Evolutionary conservation across 2,797 vertebrate species (phyloP).

Genomic region (Epinephelus malabaricus): DNA sequence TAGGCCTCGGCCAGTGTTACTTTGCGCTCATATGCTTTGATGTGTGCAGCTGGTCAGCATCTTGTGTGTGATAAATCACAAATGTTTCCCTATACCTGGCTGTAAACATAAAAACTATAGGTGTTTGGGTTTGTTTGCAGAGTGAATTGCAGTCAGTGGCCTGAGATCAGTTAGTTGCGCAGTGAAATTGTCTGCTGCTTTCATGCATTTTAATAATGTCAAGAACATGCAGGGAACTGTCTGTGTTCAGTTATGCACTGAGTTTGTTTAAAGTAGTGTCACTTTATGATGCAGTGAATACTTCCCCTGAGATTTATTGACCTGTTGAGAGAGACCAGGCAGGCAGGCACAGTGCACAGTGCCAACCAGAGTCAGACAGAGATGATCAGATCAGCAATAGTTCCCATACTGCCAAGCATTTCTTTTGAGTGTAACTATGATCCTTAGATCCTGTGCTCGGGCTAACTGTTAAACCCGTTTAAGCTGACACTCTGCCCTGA

Average conservation of each 20-base stretch:
- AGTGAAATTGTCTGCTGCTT: not conserved
- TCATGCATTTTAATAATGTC: slow-evolving; percentile 4
- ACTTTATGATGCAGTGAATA: slow-evolving; percentile 53
- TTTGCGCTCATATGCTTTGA: slow-evolving; percentile 73
- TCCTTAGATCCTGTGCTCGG: slow-evolving; percentile 60
- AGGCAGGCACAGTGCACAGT: slow-evolving; percentile 33
- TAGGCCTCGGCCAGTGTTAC: slow-evolving; percentile 71
- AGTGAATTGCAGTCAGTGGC: not conserved
- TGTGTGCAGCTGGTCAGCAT: slow-evolving; percentile 68
- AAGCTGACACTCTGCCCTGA: slow-evolving; percentile 77
- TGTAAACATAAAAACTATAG: slow-evolving; percentile 28
- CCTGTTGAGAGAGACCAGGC: slow-evolving; percentile 54
- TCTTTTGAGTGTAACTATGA: slow-evolving; percentile 63
- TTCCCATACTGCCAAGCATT: slow-evolving; percentile 51
- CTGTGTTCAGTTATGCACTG: slow-evolving; percentile 17
- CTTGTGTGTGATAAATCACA: slow-evolving; percentile 46
- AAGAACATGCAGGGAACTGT: slow-evolving; percentile 9
- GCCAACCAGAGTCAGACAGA: slow-evolving; percentile 56
- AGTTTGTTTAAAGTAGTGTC: slow-evolving; percentile 50
- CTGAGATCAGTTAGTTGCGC: not conserved
- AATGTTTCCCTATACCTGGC: slow-evolving; percentile 38
- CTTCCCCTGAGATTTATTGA: slow-evolving; percentile 62
- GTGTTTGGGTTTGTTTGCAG: not conserved
- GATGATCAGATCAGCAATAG: slow-evolving; percentile 71
- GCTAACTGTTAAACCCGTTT: slow-evolving; percentile 79